These are phyloP conservation scores for Mus musculus DNA, from an alignment of 2,113 vertebrate genomes.

Conservation along the genomic window GRCm39 chr17:30970001-30970500, in stretches of 20 bases:
- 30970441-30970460: conserved; percentile 86
- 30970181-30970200: neutral
- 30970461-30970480: conserved; percentile 87
- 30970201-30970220: neutral
- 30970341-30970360: neutral
- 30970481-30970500: conserved; percentile 89
- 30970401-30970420: conserved; percentile 68
- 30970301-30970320: neutral
- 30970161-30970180: neutral
- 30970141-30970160: neutral
- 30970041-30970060: neutral
- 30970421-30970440: conserved; percentile 89
- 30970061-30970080: neutral
- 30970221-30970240: neutral
- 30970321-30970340: neutral
- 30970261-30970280: too few species aligned
- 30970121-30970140: neutral
- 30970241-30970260: neutral
- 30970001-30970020: neutral
- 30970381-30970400: neutral
- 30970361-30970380: neutral
- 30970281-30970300: neutral
- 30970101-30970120: neutral
- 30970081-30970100: neutral
- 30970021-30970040: neutral